These are phyloP conservation scores for Premnoplex brunnescens DNA, from an alignment of 2,797 vertebrate species.

Conservation along the genomic window DNA sequence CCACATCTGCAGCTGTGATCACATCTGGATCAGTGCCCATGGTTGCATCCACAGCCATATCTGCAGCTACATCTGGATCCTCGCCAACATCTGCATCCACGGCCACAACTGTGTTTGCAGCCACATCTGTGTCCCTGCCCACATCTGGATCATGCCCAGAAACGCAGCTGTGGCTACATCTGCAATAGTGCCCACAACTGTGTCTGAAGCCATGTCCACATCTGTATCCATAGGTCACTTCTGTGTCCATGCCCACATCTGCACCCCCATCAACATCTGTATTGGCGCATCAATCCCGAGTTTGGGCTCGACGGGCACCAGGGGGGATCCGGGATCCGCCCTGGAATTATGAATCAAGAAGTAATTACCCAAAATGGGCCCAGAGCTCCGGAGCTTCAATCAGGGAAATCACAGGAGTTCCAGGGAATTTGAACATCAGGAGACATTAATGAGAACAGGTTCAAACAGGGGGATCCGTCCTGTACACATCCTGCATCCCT, in stretches of 20 bases:
- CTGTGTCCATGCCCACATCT: not conserved
- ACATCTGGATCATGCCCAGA: not conserved
- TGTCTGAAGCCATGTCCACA: not conserved
- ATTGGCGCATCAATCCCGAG: not conserved
- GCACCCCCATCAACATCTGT: not conserved
- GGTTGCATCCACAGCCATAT: not conserved
- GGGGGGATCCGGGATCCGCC: not conserved
- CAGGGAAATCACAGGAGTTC: not conserved
- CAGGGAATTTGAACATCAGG: not conserved
- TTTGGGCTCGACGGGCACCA: not conserved
- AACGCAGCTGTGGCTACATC: not conserved
- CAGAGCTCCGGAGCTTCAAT: not conserved
- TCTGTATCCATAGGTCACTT: not conserved
- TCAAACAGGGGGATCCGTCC: not conserved
- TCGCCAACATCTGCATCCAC: not conserved
- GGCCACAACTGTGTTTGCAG: not conserved
- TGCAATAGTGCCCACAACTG: accelerated
- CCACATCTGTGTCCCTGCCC: not conserved
- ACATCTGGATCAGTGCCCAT: accelerated
- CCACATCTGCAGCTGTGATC: not conserved
- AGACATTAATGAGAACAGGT: accelerated
- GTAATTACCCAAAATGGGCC: not conserved
- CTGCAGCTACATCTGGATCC: not conserved
- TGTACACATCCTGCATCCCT: not conserved
- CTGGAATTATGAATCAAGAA: not conserved